Base-by-base conservation (phyloP, 2,797 vertebrate species). In the Cirrhinus molitorella region DNA sequence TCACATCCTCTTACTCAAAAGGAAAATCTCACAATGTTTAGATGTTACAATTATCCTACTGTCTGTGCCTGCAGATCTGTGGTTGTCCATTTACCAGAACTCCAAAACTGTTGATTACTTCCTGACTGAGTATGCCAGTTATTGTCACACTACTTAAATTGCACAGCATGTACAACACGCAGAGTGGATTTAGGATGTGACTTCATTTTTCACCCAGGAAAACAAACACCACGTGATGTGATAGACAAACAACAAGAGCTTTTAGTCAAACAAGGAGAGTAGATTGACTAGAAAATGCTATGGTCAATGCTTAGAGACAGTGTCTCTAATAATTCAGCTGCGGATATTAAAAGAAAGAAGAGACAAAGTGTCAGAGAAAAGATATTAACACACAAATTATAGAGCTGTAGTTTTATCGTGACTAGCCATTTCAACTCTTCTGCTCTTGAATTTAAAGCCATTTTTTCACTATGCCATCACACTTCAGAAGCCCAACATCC, bases 211-310 rank as follows among this genome's bases (percentile, higher is more conserved):
- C 74, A 25, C n/a, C 7, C 34, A 43, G 23, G 55, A 45, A 61
- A 16, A 19, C 70, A 45, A 71, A 49, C 45, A 74, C 51, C 45
- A 65, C 1, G 5, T 45, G 17, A 43, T 57, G 49, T 45, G 49
- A 67, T 45, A 67, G 8, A 76, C 12, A 57, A 65, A 53, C 57
- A 81, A 73, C 25, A 71, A 47, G 2, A 80, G 53, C 67, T 47
- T 72, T 61, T 71, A 17, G 53, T 53, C 31, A 53, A 74, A 65
- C 57, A 75, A 16, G 34, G 25, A 37, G 25, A 12, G 23, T n/a
- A 76, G 63, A 53, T 13, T 19, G 10, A 40, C 47, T 34, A 79
- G n/a, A 47, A 63, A 31, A 75, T 7, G 17, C 31, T 59, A 45
- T n/a, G 17, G 4, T 45, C 53, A 47, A 8, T 31, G 40, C 53